Evolutionary conservation across 2,888 invertebrate genomes (phyloP).

Genomic region (Eupeodes latifasciatus): DNA sequence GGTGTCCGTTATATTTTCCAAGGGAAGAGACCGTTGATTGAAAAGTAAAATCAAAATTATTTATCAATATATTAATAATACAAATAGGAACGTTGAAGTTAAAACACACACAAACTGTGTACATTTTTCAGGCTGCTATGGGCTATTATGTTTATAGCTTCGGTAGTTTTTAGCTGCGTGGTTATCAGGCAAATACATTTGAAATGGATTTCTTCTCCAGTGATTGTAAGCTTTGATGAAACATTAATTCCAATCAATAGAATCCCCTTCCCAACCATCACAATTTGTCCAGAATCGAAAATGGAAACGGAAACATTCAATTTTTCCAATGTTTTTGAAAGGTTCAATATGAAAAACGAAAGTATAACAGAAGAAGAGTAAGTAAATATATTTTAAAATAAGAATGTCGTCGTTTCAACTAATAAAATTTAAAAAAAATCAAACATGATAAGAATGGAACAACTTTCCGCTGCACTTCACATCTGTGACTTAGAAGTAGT

Average conservation of each 20-base stretch:
- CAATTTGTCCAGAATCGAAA: slow-evolving; percentile 83
- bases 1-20: slow-evolving; percentile 83
- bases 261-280: slow-evolving; percentile 82
- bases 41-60: slow-evolving; percentile 78
- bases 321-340: slow-evolving; percentile 79
- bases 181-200: slow-evolving; percentile 81
- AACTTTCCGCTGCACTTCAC: slow-evolving; percentile 81
- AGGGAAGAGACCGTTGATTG: slow-evolving; percentile 81
- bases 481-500: slow-evolving; percentile 82
- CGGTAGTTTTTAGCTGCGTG: slow-evolving; percentile 81
- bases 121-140: slow-evolving; percentile 79
- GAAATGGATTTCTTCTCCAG: slow-evolving; percentile 82
- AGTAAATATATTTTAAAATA: slow-evolving; percentile 17
- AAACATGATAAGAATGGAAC: slow-evolving; percentile 77
- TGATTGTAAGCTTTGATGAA: slow-evolving; percentile 82
- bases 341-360: slow-evolving; percentile 77
- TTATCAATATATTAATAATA: too few species aligned
- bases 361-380: slow-evolving; percentile 77
- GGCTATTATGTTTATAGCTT: slow-evolving; percentile 80
- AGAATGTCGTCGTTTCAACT: background rate
- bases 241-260: slow-evolving; percentile 81
- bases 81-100: background rate
- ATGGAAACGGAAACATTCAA: slow-evolving; percentile 81
- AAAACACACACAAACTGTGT: slow-evolving; percentile 7
- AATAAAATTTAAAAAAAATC: background rate